Evolutionary conservation across 2,113 vertebrate species (phyloP).

Genomic region (Tapirus terrestris): DNA sequence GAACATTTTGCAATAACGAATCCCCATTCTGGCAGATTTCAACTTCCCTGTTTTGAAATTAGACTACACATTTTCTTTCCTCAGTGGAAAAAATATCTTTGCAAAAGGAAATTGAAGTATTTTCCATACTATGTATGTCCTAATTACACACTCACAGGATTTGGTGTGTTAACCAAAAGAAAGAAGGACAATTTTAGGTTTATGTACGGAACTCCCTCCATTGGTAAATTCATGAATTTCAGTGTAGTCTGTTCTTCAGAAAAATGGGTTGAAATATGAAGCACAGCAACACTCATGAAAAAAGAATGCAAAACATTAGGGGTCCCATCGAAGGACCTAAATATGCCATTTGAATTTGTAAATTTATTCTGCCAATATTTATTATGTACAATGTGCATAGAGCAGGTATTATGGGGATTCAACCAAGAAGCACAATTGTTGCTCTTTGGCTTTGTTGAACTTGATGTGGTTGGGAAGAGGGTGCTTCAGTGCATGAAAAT

Average conservation of each 20-base stretch:
- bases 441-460: neutral
- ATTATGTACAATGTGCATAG: neutral
- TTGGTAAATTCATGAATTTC: neutral
- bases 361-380: neutral
- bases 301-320: neutral
- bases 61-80: constrained; percentile 41
- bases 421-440: neutral
- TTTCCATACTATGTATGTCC: neutral
- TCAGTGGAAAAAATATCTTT: constrained; percentile 44
- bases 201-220: neutral
- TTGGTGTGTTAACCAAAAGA: neutral
- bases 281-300: neutral
- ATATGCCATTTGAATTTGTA: neutral
- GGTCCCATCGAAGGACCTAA: neutral
- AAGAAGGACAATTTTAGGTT: neutral
- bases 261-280: neutral
- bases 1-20: constrained; percentile 33
- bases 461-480: neutral
- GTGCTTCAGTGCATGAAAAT: neutral
- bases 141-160: neutral
- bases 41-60: constrained; percentile 59
- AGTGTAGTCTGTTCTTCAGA: neutral
- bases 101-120: constrained; percentile 37
- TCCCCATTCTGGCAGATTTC: neutral
- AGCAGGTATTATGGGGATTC: neutral